Percentiles rank a stretch among this genome's conserved stretches.
Conservation (phyloP, 2,888 invertebrate species). For the Tachina grossa region DNA sequence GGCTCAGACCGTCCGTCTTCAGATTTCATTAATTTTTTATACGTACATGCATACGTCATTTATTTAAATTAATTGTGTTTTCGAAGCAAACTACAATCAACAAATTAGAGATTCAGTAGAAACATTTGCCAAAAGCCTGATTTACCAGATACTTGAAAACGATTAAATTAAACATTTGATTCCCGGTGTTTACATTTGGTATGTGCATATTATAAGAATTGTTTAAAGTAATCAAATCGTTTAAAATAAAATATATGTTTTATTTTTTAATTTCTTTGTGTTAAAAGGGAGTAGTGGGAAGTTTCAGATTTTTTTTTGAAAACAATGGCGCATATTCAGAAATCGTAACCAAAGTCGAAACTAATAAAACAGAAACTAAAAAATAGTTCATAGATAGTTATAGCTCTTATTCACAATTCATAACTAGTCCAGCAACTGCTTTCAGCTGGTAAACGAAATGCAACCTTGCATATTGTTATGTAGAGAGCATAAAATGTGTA, state of each 20-base stretch:
- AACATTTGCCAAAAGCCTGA: background rate
- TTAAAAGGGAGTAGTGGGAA: too few relatives aligned
- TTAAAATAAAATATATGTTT: background rate
- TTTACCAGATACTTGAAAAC: conserved; percentile 23
- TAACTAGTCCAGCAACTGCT: too few relatives aligned
- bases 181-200: conserved; percentile 12
- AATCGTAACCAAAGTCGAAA: too few relatives aligned
- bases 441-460: too few relatives aligned
- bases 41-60: conserved; percentile 28
- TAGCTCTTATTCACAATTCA: too few relatives aligned
- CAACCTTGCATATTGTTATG: too few relatives aligned
- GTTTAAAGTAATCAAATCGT: conserved; percentile 29
- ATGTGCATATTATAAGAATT: background rate
- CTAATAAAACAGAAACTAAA: too few relatives aligned
- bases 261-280: too few relatives aligned
- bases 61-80: background rate
- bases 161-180: conserved; percentile 5
- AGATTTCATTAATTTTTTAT: conserved; percentile 29
- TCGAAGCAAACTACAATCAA: background rate
- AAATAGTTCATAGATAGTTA: too few relatives aligned
- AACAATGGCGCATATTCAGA: too few relatives aligned
- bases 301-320: too few relatives aligned
- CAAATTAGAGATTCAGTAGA: conserved; percentile 24
- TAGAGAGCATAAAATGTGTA: too few relatives aligned
- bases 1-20: background rate